Conservation (phyloP, 1,140 invertebrate genomes). For the Drosophila parabipectinata region DNA sequence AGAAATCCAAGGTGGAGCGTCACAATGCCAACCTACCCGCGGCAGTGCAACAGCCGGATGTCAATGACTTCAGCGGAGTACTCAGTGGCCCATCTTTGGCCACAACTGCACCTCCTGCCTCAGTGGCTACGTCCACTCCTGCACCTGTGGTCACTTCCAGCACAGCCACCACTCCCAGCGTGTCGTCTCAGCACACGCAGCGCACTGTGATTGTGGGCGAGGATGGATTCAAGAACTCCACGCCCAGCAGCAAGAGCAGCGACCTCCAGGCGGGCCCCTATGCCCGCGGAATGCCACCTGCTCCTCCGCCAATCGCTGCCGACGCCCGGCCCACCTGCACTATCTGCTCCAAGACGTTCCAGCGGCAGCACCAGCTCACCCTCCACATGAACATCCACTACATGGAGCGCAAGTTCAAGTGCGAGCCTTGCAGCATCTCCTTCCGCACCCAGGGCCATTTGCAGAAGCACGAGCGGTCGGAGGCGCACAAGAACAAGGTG, state of each 20-base stretch:
- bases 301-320: slow-evolving; percentile 83
- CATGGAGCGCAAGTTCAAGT: slow-evolving; percentile 95
- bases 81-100: slow-evolving; percentile 24
- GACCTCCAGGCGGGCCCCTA: slow-evolving; percentile 52
- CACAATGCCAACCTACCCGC: slow-evolving; percentile 79
- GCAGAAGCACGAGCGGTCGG: slow-evolving; percentile 95
- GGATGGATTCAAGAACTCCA: slow-evolving; percentile 72
- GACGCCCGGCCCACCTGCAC: slow-evolving; percentile 93
- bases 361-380: slow-evolving; percentile 93
- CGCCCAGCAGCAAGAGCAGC: slow-evolving; percentile 51
- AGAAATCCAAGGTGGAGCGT: slow-evolving; percentile 20
- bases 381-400: slow-evolving; percentile 98
- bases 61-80: slow-evolving; percentile 74
- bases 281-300: slow-evolving; percentile 50
- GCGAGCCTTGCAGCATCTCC: slow-evolving; percentile 95
- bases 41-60: slow-evolving; percentile 75
- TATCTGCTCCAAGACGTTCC: slow-evolving; percentile 96
- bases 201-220: slow-evolving; percentile 78
- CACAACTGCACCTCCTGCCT: not conserved
- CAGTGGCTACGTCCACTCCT: slow-evolving; percentile 10
- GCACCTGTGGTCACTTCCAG: not conserved
- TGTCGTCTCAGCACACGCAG: slow-evolving; percentile 21
- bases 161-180: not conserved
- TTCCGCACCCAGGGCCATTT: slow-evolving; percentile 96
- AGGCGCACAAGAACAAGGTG: slow-evolving; percentile 95